Conservation (phyloP, 2,113 vertebrate species). For the Leptosomus discolor region DNA sequence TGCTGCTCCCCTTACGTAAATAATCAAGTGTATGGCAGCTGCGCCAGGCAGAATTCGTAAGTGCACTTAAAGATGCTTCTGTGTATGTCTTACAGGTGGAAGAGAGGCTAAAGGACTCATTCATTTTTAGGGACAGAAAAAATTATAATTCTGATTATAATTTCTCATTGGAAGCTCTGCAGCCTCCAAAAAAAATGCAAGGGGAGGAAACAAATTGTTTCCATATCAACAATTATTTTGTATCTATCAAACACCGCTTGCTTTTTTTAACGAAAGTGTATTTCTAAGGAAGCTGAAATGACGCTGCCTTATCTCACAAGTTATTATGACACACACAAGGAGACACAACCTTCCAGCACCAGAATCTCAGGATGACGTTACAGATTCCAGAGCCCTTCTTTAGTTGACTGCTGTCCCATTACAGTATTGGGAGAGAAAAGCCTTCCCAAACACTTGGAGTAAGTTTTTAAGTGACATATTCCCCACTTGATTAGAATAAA, state of each 20-base stretch:
- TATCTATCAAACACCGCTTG: not conserved
- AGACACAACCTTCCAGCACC: not conserved
- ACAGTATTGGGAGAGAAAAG: not conserved
- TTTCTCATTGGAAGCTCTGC: not conserved
- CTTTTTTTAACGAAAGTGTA: not conserved
- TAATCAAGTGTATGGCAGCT: not conserved
- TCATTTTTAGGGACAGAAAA: not conserved
- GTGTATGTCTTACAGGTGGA: not conserved
- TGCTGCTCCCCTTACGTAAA: not conserved
- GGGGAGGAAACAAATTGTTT: not conserved
- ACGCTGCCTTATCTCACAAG: not conserved
- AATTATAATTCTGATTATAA: not conserved
- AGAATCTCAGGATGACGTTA: not conserved
- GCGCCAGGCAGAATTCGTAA: not conserved
- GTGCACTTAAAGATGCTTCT: not conserved
- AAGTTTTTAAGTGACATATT: not conserved
- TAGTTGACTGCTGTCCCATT: not conserved
- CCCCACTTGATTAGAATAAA: not conserved
- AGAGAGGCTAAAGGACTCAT: not conserved
- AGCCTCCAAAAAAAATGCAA: not conserved
- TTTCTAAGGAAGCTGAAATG: slow-evolving; percentile 47
- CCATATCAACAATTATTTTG: not conserved
- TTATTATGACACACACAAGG: not conserved
- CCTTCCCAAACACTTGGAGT: not conserved
- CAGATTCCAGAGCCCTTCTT: not conserved